phyloP scores from a whole-genome alignment of 2,797 vertebrate species.

The Schizopygopsis malacanthus region DNA sequence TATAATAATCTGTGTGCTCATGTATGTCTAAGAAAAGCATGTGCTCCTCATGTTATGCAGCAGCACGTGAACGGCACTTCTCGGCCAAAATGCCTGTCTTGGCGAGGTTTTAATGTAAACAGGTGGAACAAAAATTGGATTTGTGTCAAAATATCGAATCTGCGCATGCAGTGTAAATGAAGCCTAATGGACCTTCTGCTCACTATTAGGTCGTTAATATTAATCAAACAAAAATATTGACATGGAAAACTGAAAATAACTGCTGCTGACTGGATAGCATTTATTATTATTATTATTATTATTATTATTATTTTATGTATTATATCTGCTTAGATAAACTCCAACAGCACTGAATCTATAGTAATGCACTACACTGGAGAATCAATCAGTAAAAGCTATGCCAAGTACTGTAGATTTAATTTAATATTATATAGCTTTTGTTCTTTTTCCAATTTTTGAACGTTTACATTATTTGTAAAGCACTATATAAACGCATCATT shows the following conservation, averaged over 20 bases:
- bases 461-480: neutral
- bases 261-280: neutral
- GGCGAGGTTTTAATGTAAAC: neutral
- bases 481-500: too few relatives aligned
- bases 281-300: neutral
- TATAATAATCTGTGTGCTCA: conserved; percentile 11
- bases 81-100: neutral
- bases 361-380: neutral
- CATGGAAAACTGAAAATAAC: neutral
- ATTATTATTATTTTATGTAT: too few relatives aligned
- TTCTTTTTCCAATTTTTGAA: neutral
- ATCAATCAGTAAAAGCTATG: neutral
- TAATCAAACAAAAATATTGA: conserved; percentile 31
- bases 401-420: neutral
- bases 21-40: neutral
- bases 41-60: conserved; percentile 1
- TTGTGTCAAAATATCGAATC: conserved; percentile 22
- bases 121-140: neutral
- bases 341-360: neutral
- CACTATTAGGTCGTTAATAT: conserved; percentile 10
- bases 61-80: neutral
- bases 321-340: neutral
- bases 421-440: neutral
- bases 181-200: conserved; percentile 22
- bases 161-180: neutral